These are phyloP conservation scores for Rapana venosa DNA, from an alignment of 2,888 invertebrate genomes.

Conservation along the genomic window DNA sequence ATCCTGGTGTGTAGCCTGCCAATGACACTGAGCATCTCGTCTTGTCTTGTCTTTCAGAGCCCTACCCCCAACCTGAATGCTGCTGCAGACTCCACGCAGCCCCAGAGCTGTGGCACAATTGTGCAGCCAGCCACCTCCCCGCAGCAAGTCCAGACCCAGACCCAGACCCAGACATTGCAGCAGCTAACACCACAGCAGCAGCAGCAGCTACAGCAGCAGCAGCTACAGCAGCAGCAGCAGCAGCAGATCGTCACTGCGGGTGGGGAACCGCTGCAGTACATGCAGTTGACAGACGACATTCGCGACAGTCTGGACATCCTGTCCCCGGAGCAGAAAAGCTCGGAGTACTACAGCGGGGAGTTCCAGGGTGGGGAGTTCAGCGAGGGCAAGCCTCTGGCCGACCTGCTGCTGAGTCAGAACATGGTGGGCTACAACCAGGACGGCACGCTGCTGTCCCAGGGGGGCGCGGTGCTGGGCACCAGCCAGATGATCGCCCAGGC, in stretches of 20 bases:
- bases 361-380: conserved; percentile 48
- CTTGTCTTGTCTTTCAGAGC: conserved; percentile 14
- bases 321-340: conserved; percentile 45
- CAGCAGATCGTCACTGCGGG: conserved; percentile 43
- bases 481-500: conserved; percentile 55
- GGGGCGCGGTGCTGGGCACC: conserved; percentile 44
- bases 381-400: conserved; percentile 52
- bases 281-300: conserved; percentile 48
- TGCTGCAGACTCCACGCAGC: conserved; percentile 47
- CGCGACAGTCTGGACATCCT: conserved; percentile 49
- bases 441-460: conserved; percentile 34
- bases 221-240: conserved; percentile 47
- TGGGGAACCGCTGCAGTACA: conserved; percentile 48
- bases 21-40: too few relatives aligned
- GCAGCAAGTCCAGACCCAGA: conserved; percentile 31
- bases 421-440: conserved; percentile 51
- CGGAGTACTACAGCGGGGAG: conserved; percentile 49
- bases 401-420: conserved; percentile 49
- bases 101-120: background rate
- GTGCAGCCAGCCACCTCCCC: background rate
- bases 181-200: conserved; percentile 45
- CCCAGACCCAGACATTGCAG: conserved; percentile 45
- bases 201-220: conserved; percentile 48
- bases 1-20: too few relatives aligned
- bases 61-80: conserved; percentile 39